Percentiles rank a stretch among this genome's conserved stretches.
Evolutionary conservation across 2,113 vertebrate species (phyloP).

Genomic region (Zosterops pallidus): DNA sequence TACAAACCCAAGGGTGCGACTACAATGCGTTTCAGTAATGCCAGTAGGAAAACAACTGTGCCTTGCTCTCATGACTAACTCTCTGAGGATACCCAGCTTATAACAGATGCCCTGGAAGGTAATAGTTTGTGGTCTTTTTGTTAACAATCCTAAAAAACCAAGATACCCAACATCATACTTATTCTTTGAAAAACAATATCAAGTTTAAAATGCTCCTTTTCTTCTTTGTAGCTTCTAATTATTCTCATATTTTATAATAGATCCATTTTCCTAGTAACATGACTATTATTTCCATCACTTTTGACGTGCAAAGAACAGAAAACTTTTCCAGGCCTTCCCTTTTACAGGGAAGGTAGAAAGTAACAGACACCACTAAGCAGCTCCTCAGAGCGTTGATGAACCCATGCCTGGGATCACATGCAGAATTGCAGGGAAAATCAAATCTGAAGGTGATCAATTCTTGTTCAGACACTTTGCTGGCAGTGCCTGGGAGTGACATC

Average conservation of each 20-base stretch:
- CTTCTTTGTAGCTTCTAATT: neutral
- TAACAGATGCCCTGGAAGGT: neutral
- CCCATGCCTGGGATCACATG: fast-evolving
- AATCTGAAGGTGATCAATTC: neutral
- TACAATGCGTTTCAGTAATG: fast-evolving
- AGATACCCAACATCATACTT: neutral
- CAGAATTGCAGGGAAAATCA: neutral
- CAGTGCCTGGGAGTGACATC: neutral
- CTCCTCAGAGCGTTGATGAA: neutral
- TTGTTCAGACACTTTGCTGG: neutral
- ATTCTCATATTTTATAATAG: neutral
- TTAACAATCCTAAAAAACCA: neutral
- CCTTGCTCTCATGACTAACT: neutral
- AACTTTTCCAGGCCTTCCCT: neutral
- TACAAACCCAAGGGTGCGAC: neutral
- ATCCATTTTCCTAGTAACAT: neutral
- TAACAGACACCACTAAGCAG: neutral
- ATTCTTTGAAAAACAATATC: neutral
- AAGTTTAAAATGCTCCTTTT: neutral
- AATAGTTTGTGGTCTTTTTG: neutral
- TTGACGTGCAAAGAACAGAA: neutral
- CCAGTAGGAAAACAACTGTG: neutral
- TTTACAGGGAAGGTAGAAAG: neutral
- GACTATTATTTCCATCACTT: neutral
- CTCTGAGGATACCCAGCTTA: neutral